Percentiles rank a stretch among this genome's conserved stretches.
phyloP scores from a whole-genome alignment of 1,140 invertebrate species.

The Trigoniulus corallinus region DNA sequence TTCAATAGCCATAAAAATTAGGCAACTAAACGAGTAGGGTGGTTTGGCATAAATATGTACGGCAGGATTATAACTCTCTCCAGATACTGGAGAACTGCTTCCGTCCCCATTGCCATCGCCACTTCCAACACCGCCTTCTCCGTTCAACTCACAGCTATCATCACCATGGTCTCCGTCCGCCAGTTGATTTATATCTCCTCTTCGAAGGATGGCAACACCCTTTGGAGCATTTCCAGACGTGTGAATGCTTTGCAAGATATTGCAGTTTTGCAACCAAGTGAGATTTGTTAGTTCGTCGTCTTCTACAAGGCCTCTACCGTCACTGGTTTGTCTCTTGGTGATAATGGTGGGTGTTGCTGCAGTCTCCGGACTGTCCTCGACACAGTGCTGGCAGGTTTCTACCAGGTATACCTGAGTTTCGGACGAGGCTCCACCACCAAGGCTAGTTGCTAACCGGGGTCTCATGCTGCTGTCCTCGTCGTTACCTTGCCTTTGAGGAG shows the following conservation, averaged over 20 bases:
- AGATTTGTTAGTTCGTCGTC: constrained; percentile 79
- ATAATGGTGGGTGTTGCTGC: background rate
- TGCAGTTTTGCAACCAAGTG: constrained; percentile 78
- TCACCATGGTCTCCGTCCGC: too few species aligned
- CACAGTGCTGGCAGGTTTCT: background rate
- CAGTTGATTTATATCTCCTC: too few species aligned
- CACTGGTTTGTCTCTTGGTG: background rate
- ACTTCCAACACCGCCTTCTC: background rate
- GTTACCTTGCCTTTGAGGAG: background rate
- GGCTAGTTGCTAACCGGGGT: background rate
- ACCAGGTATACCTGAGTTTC: background rate
- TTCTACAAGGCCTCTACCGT: background rate
- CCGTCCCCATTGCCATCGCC: constrained; percentile 13
- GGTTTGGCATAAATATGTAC: constrained; percentile 75
- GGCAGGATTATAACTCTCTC: constrained; percentile 31
- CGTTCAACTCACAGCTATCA: too few species aligned
- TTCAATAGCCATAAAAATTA: constrained; percentile 96
- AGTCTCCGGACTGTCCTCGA: background rate
- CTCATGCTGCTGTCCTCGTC: background rate
- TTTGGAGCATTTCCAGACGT: background rate
- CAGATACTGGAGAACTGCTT: constrained; percentile 2
- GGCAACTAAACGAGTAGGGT: constrained; percentile 84
- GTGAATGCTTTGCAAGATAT: constrained; percentile 38
- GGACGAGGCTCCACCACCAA: background rate
- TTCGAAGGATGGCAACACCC: background rate